phyloP scores from a whole-genome alignment of 1,140 invertebrate genomes.

The Asbolus verrucosus region DNA sequence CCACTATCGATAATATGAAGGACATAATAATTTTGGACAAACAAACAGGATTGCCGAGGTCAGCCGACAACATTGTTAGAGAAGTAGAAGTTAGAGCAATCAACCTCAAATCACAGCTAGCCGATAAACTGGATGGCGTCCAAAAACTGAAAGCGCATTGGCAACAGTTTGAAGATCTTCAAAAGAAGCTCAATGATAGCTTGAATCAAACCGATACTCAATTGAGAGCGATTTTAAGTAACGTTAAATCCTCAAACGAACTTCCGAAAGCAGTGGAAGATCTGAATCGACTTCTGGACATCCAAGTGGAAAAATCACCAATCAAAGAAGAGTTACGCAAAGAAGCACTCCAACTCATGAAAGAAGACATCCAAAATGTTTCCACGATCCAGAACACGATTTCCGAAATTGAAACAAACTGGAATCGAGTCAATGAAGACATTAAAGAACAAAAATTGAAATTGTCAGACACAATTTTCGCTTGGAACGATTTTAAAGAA shows the following conservation, averaged over 20 bases:
- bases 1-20: slow-evolving; percentile 74
- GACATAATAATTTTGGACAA: slow-evolving; percentile 74
- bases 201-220: slow-evolving; percentile 70
- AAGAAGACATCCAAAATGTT: slow-evolving; percentile 83
- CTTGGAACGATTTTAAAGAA: slow-evolving; percentile 82
- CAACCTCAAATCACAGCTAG: slow-evolving; percentile 73
- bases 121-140: slow-evolving; percentile 74
- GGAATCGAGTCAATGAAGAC: slow-evolving; percentile 81
- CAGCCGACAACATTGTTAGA: slow-evolving; percentile 75
- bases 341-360: slow-evolving; percentile 81
- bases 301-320: slow-evolving; percentile 67
- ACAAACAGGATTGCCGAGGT: slow-evolving; percentile 74
- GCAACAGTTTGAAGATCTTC: slow-evolving; percentile 76
- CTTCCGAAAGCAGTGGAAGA: slow-evolving; percentile 72
- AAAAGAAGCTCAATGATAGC: slow-evolving; percentile 74
- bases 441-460: slow-evolving; percentile 81
- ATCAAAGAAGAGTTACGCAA: slow-evolving; percentile 74
- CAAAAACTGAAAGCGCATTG: slow-evolving; percentile 77
- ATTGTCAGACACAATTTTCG: slow-evolving; percentile 77
- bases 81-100: slow-evolving; percentile 78
- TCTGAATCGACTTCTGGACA: slow-evolving; percentile 68
- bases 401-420: slow-evolving; percentile 80
- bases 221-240: slow-evolving; percentile 69
- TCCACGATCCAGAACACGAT: slow-evolving; percentile 83
- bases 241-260: slow-evolving; percentile 68